phyloP scores from a whole-genome alignment of 2,797 vertebrate species.

The Mormyrus proboscirostris region DNA sequence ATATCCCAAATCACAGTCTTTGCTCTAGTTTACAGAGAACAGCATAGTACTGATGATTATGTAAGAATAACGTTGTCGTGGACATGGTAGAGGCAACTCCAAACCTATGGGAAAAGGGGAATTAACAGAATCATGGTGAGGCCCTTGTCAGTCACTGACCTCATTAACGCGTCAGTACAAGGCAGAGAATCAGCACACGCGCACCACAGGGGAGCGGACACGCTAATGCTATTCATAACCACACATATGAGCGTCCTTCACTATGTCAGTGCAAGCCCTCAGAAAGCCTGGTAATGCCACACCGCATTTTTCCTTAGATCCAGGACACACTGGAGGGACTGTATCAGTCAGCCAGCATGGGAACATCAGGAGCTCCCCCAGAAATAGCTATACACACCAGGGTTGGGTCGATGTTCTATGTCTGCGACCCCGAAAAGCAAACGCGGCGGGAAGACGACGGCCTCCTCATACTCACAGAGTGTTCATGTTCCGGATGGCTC shows the following conservation, averaged over 20 bases:
- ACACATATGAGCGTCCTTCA: not conserved
- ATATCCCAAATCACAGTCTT: no score
- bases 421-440: not conserved
- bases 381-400: not conserved
- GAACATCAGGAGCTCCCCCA: not conserved
- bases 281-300: not conserved
- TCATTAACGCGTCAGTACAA: not conserved
- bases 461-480: constrained; percentile 76
- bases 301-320: not conserved
- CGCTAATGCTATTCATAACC: not conserved
- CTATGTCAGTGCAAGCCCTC: not conserved
- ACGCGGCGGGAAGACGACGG: not conserved
- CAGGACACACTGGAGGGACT: not conserved
- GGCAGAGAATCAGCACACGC: not conserved
- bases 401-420: not conserved
- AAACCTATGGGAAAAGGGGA: not conserved
- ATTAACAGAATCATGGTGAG: not conserved
- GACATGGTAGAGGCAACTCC: not conserved
- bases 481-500: constrained; percentile 98
- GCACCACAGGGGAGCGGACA: not conserved
- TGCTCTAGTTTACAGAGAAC: not conserved
- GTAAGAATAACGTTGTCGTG: not conserved
- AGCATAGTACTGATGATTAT: not conserved
- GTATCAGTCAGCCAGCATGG: not conserved
- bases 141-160: not conserved